A percentile compares a stretch with the other conserved stretches of the same genome.
Conservation (phyloP, 92 coral and sea anemone species). For the Virgularia gustaviana region DNA sequence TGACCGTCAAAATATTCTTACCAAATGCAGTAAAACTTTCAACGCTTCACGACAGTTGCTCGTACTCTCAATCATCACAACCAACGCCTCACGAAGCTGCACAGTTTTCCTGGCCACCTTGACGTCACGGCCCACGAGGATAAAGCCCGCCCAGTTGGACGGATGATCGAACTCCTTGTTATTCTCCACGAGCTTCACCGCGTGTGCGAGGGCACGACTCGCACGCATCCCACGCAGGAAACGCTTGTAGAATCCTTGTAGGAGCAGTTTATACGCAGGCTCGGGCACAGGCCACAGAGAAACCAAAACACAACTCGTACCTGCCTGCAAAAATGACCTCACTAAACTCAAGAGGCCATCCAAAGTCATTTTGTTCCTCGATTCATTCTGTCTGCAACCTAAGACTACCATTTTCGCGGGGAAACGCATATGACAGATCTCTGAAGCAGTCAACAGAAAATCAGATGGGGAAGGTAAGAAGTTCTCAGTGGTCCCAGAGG, state of each 20-base stretch:
- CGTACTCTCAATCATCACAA: conserved; percentile 70
- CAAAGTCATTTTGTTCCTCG: conserved; percentile 81
- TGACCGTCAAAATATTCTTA: conserved; percentile 37
- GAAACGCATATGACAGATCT: conserved; percentile 68
- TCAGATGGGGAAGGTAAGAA: conserved; percentile 82
- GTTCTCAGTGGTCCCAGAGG: conserved; percentile 67
- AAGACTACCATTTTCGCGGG: conserved; percentile 85
- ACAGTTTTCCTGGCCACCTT: conserved; percentile 68
- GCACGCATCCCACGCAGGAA: conserved; percentile 80
- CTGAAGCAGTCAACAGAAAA: conserved; percentile 93
- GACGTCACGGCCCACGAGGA: conserved; percentile 83
- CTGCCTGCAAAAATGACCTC: conserved; percentile 86
- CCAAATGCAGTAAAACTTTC: conserved; percentile 94
- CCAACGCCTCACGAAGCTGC: conserved; percentile 73
- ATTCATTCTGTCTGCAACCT: conserved; percentile 88
- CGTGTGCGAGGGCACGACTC: conserved; percentile 95
- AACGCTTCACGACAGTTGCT: conserved; percentile 75
- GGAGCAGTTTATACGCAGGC: conserved; percentile 82
- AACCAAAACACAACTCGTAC: conserved; percentile 81
- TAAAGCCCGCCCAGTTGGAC: conserved; percentile 99
- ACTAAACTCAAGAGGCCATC: conserved; percentile 90
- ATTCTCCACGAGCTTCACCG: conserved; percentile 90
- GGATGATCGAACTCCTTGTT: conserved; percentile 96
- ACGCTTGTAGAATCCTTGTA: conserved; percentile 90
- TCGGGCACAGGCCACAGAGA: conserved; percentile 99